phyloP scores from a whole-genome alignment of 2,888 invertebrate genomes.

The Disparrhopalites patrizii region DNA sequence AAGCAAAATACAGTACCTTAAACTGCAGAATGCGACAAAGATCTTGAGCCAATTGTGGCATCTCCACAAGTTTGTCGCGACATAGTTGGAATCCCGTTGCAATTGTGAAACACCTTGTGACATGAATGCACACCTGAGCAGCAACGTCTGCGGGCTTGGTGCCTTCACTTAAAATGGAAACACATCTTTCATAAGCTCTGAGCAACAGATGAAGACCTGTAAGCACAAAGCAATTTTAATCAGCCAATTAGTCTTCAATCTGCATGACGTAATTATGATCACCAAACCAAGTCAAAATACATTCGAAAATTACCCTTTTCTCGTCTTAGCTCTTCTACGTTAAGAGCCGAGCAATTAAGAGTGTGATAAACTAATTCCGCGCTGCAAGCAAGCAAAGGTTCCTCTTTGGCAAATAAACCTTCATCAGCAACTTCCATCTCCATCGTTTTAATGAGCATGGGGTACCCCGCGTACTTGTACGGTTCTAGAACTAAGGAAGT shows the following conservation, averaged over 20 bases:
- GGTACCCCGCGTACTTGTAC: conserved; percentile 99
- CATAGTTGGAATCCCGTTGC: conserved; percentile 91
- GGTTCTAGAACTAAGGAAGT: conserved; percentile 70
- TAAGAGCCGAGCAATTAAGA: conserved; percentile 90
- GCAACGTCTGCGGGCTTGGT: conserved; percentile 73
- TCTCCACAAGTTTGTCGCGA: conserved; percentile 76
- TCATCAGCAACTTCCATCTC: conserved; percentile 90
- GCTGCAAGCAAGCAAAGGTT: conserved; percentile 81
- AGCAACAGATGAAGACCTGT: conserved; percentile 58
- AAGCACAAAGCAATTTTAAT: too few relatives aligned
- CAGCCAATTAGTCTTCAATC: too few relatives aligned
- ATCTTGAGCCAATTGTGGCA: conserved; percentile 83
- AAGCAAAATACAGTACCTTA: conserved; percentile 65
- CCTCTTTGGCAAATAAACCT: conserved; percentile 79
- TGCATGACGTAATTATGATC: not conserved
- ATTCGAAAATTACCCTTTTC: conserved; percentile 66
- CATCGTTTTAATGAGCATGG: conserved; percentile 92
- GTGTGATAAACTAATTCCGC: conserved; percentile 94
- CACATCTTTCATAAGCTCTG: conserved; percentile 90
- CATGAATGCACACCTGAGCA: conserved; percentile 86
- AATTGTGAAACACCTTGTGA: conserved; percentile 89
- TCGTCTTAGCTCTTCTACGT: conserved; percentile 93
- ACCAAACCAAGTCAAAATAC: not conserved
- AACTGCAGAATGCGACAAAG: conserved; percentile 79
- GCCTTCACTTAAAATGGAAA: conserved; percentile 77